A percentile compares a stretch with the other conserved stretches of the same genome.
These are phyloP conservation scores for Calliopum simillimum DNA, from an alignment of 2,888 invertebrate species.

Conservation along the genomic window DNA sequence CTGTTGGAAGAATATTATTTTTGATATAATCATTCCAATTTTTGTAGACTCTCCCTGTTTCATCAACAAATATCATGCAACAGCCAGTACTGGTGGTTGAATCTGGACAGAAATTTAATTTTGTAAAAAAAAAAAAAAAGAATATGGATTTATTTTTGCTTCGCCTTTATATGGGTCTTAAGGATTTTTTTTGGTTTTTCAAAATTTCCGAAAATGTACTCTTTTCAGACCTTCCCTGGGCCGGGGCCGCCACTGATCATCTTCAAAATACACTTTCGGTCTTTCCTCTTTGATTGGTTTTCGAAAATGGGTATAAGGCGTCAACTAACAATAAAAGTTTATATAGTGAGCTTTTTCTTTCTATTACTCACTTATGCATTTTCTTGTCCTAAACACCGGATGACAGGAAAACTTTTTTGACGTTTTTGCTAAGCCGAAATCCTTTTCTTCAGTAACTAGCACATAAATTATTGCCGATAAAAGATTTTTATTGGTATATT, in stretches of 20 bases:
- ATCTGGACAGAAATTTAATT: constrained; percentile 14
- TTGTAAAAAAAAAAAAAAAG: too few relatives aligned
- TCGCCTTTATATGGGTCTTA: too few relatives aligned
- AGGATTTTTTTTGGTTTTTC: too few relatives aligned
- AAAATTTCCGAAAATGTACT: too few relatives aligned
- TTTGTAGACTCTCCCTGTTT: constrained; percentile 67
- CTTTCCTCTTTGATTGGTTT: too few relatives aligned
- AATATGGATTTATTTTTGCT: too few relatives aligned
- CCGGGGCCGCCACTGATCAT: too few relatives aligned
- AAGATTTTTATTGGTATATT: constrained; percentile 59
- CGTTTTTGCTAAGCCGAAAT: constrained; percentile 44
- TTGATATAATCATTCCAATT: constrained; percentile 67
- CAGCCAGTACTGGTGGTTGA: constrained; percentile 51
- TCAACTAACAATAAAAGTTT: too few relatives aligned
- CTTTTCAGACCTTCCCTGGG: too few relatives aligned
- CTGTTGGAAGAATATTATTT: constrained; percentile 66
- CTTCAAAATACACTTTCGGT: too few relatives aligned
- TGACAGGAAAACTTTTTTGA: constrained; percentile 54
- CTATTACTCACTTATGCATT: constrained; percentile 58
- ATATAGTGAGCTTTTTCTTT: neutral
- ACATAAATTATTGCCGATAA: constrained; percentile 61
- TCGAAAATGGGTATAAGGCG: too few relatives aligned
- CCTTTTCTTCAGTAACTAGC: constrained; percentile 51
- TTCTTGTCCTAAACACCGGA: constrained; percentile 60
- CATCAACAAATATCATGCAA: constrained; percentile 64